Evolutionary conservation across 2,797 vertebrate genomes (phyloP).

Genomic region (Pseudocheirus occidentalis): DNA sequence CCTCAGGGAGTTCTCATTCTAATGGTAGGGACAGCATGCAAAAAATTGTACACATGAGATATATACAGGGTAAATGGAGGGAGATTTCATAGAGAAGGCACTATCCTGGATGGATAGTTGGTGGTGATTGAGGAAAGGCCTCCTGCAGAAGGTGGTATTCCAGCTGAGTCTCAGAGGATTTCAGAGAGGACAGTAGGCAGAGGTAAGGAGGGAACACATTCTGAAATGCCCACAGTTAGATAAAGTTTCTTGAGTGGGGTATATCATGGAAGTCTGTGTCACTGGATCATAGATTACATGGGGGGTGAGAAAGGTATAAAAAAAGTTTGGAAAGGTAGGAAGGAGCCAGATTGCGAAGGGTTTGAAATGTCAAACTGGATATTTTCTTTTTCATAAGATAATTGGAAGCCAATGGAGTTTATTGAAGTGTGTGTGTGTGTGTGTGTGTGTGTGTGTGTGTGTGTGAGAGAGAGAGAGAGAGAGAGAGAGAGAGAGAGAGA

Average conservation of each 20-base stretch:
- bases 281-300: neutral
- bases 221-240: neutral
- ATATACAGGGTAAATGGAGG: neutral
- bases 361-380: neutral
- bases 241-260: neutral
- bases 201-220: neutral
- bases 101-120: neutral
- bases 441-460: neutral
- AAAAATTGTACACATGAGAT: neutral
- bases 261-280: neutral
- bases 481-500: too few species aligned
- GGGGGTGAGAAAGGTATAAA: neutral
- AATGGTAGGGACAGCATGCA: neutral
- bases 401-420: neutral
- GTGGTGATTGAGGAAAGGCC: neutral
- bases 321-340: neutral
- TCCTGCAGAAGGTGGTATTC: neutral
- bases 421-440: neutral
- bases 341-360: neutral
- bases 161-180: neutral
- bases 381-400: neutral
- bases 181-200: neutral
- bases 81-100: neutral
- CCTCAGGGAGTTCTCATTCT: neutral
- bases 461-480: too few species aligned